A percentile compares a stretch with the other conserved stretches of the same genome.
Conservation (phyloP, 2,113 vertebrate genomes). For the Eubucco bourcierii region DNA sequence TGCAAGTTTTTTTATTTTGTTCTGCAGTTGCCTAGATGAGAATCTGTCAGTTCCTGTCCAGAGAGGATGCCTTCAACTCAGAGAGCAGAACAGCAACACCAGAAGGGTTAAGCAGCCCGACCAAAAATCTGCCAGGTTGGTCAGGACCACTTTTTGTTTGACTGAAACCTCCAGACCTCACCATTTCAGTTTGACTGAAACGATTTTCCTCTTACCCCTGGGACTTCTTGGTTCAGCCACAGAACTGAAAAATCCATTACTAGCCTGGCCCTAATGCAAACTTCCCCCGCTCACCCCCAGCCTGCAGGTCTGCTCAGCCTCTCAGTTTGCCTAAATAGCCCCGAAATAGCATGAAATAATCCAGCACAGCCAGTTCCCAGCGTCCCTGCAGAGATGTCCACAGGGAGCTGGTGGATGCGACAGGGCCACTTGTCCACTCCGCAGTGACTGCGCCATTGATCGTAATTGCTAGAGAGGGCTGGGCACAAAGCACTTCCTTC, state of each 20-base stretch:
- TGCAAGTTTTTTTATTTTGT: background rate
- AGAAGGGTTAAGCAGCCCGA: background rate
- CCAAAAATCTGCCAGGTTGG: background rate
- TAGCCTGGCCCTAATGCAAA: constrained; percentile 21
- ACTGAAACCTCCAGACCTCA: background rate
- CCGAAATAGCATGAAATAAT: background rate
- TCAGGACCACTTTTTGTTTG: background rate
- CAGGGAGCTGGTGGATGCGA: background rate
- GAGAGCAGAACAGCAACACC: background rate
- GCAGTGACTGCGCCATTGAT: background rate
- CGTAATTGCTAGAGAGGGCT: background rate
- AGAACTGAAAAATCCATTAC: constrained; percentile 57
- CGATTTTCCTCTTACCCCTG: constrained; percentile 18
- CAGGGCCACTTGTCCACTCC: background rate
- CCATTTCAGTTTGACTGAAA: constrained; percentile 2
- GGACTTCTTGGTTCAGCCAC: constrained; percentile 33
- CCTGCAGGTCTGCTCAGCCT: constrained; percentile 17
- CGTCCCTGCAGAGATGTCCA: background rate
- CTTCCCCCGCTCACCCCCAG: background rate
- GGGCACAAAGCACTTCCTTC: background rate
- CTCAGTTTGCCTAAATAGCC: background rate
- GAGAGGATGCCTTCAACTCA: background rate
- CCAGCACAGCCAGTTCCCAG: background rate
- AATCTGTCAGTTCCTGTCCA: background rate
- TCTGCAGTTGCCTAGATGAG: background rate